These are phyloP conservation scores for Urocyon cinereoargenteus DNA, from an alignment of 2,797 vertebrate genomes.

Conservation along the genomic window DNA sequence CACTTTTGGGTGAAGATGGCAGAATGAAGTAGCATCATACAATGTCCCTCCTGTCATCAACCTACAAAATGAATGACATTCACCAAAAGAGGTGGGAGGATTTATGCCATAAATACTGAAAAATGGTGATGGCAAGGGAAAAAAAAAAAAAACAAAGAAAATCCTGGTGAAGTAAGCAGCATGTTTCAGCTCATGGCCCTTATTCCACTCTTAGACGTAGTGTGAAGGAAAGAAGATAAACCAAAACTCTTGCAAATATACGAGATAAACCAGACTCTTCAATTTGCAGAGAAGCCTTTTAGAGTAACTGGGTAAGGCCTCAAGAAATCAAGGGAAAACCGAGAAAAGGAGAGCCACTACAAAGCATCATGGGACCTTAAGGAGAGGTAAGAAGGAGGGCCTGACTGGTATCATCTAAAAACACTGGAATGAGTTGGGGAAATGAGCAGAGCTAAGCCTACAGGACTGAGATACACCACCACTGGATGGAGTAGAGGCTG, in stretches of 20 bases:
- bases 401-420: not conserved
- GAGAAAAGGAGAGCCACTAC: not conserved
- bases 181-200: not conserved
- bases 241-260: not conserved
- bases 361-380: not conserved
- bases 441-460: not conserved
- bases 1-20: not conserved
- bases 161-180: not conserved
- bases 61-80: not conserved
- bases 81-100: not conserved
- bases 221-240: not conserved
- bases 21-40: not conserved
- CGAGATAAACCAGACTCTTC: not conserved
- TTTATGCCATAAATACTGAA: not conserved
- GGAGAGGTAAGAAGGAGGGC: not conserved
- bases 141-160: not conserved
- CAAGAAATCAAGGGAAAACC: not conserved
- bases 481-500: not conserved
- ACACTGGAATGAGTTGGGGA: not conserved
- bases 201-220: not conserved
- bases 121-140: not conserved
- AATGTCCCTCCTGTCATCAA: not conserved
- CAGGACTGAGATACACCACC: not conserved
- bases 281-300: not conserved
- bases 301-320: not conserved